Percentiles rank a stretch among this genome's conserved stretches.
Evolutionary conservation across 2,888 invertebrate species (phyloP).

Genomic region (Volucella inflata): DNA sequence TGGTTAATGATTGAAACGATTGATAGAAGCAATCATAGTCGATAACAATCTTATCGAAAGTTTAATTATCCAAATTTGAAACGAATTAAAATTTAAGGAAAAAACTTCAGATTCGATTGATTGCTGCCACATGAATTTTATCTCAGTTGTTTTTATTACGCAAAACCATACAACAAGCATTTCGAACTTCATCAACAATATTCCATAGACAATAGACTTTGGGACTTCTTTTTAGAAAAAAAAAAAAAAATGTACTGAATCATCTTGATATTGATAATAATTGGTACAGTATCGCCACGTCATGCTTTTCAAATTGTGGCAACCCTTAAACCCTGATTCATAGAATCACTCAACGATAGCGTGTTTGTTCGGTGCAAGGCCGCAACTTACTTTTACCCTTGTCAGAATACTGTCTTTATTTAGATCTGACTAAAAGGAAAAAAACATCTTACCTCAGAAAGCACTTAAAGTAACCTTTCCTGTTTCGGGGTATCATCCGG

Average conservation of each 20-base stretch:
- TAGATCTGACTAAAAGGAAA: constrained; percentile 13
- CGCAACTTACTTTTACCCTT: not conserved
- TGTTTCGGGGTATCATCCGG: constrained; percentile 9
- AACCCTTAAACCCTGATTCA: not conserved
- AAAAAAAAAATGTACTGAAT: too few relatives aligned
- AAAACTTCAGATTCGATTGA: not conserved
- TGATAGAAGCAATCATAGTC: not conserved
- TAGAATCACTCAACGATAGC: not conserved
- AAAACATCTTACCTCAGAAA: constrained; percentile 5
- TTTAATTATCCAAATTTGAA: not conserved
- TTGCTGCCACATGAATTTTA: constrained; percentile 7
- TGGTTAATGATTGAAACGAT: not conserved
- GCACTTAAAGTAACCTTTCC: not conserved
- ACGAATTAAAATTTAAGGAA: not conserved
- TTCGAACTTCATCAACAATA: not conserved
- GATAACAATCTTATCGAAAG: constrained; percentile 13
- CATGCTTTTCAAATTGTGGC: not conserved
- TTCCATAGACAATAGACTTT: too few relatives aligned
- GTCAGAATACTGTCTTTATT: not conserved
- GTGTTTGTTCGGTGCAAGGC: not conserved
- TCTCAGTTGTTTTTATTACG: constrained; percentile 8
- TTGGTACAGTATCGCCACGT: not conserved
- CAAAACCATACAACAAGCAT: too few relatives aligned
- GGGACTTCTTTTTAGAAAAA: too few relatives aligned
- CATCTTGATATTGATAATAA: too few relatives aligned